These are phyloP conservation scores for Liodrosophila aerea DNA, from an alignment of 2,888 invertebrate species.

Conservation along the genomic window DNA sequence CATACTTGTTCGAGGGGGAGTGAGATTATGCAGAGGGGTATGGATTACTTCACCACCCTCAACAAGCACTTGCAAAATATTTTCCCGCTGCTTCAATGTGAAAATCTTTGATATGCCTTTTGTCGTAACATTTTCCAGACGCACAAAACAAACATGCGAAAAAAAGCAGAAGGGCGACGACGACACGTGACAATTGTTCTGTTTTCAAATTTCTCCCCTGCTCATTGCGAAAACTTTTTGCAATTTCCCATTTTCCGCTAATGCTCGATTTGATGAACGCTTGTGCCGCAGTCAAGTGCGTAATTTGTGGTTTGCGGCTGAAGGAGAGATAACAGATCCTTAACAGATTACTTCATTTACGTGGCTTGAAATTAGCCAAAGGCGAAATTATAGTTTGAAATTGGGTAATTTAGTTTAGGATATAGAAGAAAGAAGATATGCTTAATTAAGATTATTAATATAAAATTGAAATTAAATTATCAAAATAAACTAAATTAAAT, in stretches of 20 bases:
- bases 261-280: conserved; percentile 45
- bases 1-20: background rate
- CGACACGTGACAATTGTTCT: conserved; percentile 75
- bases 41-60: conserved; percentile 18
- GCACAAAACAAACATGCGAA: conserved; percentile 24
- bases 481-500: too few species aligned
- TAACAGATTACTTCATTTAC: conserved; percentile 51
- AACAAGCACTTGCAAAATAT: conserved; percentile 42
- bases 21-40: background rate
- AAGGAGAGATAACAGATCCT: conserved; percentile 4
- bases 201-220: conserved; percentile 7
- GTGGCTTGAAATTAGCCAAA: conserved; percentile 19
- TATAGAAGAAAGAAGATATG: background rate
- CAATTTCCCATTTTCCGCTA: conserved; percentile 54
- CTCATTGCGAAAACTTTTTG: conserved; percentile 42
- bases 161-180: conserved; percentile 31
- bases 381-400: conserved; percentile 10
- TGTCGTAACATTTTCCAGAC: conserved; percentile 57
- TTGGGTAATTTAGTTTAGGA: too few species aligned
- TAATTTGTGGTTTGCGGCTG: conserved; percentile 62
- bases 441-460: conserved; percentile 2
- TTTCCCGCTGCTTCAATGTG: conserved; percentile 61
- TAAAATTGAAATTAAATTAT: too few species aligned
- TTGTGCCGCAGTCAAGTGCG: conserved; percentile 66
- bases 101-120: conserved; percentile 60